phyloP scores from a whole-genome alignment of 2,888 invertebrate genomes.

The Drosophila rellima region DNA sequence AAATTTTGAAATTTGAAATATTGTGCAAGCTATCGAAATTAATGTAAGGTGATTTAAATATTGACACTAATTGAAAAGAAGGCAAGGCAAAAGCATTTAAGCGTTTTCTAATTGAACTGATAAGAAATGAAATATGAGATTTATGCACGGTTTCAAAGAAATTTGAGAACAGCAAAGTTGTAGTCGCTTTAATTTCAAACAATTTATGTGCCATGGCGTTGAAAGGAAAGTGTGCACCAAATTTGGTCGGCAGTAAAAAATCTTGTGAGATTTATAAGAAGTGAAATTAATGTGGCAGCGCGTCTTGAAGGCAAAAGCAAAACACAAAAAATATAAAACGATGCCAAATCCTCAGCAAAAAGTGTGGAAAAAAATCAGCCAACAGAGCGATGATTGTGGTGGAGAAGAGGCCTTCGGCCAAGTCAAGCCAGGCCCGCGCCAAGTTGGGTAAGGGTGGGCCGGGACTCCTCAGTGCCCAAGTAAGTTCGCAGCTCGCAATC shows the following conservation, averaged over 20 bases:
- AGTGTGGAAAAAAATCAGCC: conserved; percentile 35
- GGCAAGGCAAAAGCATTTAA: conserved; percentile 28
- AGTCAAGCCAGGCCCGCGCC: not conserved
- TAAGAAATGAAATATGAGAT: conserved; percentile 64
- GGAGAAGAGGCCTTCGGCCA: conserved; percentile 32
- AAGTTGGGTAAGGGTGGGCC: conserved; percentile 4
- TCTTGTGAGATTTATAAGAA: conserved; percentile 79
- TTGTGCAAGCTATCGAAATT: conserved; percentile 50
- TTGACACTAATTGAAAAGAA: conserved; percentile 76
- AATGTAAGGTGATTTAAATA: conserved; percentile 67
- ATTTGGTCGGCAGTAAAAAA: conserved; percentile 48
- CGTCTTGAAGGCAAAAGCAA: conserved; percentile 44
- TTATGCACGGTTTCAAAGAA: conserved; percentile 48
- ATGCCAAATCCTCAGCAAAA: conserved; percentile 35
- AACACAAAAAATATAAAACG: conserved; percentile 22
- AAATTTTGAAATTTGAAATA: conserved; percentile 49
- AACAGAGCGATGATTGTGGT: conserved; percentile 48
- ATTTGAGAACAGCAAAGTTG: not conserved
- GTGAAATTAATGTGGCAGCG: conserved; percentile 81
- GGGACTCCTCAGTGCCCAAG: conserved; percentile 24
- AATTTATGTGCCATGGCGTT: conserved; percentile 59
- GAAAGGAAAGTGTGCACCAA: conserved; percentile 40
- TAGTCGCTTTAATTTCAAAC: conserved; percentile 48
- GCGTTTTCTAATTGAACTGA: conserved; percentile 45
- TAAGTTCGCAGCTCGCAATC: conserved; percentile 56